Evolutionary conservation across 2,113 vertebrate genomes (phyloP).

Genomic region (Hippoglossus stenolepis): DNA sequence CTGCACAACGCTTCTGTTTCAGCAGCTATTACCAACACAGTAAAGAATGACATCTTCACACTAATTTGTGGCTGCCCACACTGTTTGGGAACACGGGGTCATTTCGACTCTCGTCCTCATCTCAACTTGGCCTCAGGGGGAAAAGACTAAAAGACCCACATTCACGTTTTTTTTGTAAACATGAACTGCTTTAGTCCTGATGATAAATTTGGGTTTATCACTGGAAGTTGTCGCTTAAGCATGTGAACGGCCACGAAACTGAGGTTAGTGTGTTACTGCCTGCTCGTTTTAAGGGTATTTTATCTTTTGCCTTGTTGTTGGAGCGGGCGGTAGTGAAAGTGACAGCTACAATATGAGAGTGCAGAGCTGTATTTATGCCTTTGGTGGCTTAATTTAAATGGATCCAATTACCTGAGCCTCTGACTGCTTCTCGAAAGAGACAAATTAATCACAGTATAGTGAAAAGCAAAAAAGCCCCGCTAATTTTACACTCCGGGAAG

Average conservation of each 20-base stretch:
- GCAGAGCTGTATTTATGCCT: background rate
- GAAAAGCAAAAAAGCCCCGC: slow-evolving; percentile 34
- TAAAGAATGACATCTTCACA: background rate
- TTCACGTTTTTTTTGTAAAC: background rate
- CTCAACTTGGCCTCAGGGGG: background rate
- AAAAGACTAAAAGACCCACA: background rate
- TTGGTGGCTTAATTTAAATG: slow-evolving; percentile 29
- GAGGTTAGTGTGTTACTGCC: background rate
- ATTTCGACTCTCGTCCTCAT: background rate
- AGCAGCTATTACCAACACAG: background rate
- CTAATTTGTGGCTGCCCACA: background rate
- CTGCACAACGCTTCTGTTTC: background rate
- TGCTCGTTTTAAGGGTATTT: background rate
- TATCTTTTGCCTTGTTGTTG: background rate
- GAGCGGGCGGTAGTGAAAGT: background rate
- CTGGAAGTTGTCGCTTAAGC: background rate
- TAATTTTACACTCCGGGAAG: slow-evolving; percentile 24
- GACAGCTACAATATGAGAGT: background rate
- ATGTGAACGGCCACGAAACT: background rate
- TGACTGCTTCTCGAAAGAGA: slow-evolving; percentile 24
- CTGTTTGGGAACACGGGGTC: background rate
- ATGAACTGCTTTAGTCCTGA: background rate
- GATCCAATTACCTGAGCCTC: slow-evolving; percentile 33
- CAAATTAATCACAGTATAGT: slow-evolving; percentile 28
- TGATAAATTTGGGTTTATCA: background rate